Conservation (phyloP, 2,113 vertebrate species). For the Gymnobelideus leadbeateri region DNA sequence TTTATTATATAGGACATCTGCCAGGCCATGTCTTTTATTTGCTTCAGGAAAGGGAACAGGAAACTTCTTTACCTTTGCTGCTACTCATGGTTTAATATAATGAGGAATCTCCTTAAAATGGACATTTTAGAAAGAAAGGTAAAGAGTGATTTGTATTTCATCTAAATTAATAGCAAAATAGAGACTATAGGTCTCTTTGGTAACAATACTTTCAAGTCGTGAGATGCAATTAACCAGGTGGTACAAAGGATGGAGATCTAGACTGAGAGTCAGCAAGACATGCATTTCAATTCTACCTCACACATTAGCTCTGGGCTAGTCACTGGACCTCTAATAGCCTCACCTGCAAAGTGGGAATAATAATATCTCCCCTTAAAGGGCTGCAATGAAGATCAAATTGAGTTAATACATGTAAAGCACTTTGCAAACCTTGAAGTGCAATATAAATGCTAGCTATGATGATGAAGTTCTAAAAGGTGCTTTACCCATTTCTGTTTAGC, state of each 20-base stretch:
- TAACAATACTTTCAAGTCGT: not conserved
- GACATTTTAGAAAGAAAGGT: not conserved
- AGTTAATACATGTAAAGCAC: not conserved
- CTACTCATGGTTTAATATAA: not conserved
- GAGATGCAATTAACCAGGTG: not conserved
- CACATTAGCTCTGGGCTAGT: conserved; percentile 11
- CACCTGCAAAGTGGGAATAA: conserved; percentile 36
- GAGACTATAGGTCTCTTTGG: not conserved
- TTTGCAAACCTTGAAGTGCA: not conserved
- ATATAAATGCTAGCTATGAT: not conserved
- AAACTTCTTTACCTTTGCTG: not conserved
- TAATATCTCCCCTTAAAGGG: conserved; percentile 10
- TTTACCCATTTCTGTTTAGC: not conserved
- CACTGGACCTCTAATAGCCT: conserved; percentile 14
- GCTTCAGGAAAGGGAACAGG: not conserved
- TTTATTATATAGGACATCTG: conserved; percentile 11
- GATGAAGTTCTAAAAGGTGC: not conserved
- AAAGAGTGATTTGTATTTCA: not conserved
- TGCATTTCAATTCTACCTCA: not conserved
- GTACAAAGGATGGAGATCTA: not conserved
- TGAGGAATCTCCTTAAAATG: not conserved
- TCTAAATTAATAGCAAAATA: not conserved
- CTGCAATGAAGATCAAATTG: conserved; percentile 7
- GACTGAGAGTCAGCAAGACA: not conserved
- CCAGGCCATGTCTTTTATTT: not conserved